phyloP scores from a whole-genome alignment of 92 coral and sea anemone species.

The Phenganax stokvisi region DNA sequence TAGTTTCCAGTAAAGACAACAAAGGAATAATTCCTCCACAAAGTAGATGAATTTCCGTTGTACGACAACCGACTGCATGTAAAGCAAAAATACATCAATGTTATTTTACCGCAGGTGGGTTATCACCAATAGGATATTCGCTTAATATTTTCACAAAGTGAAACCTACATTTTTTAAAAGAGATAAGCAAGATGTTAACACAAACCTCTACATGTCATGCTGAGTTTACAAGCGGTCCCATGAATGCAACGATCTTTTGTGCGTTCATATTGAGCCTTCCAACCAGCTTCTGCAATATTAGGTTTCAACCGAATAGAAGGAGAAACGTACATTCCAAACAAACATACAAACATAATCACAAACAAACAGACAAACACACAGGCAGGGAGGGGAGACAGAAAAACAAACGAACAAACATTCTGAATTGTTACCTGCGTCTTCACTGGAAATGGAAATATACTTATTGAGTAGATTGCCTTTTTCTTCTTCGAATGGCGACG shows the following conservation, averaged over 20 bases:
- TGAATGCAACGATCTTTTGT: slow-evolving; percentile 85
- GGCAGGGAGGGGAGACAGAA: too few relatives aligned
- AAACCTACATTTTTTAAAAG: neutral
- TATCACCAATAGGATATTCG: too few relatives aligned
- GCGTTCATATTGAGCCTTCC: slow-evolving; percentile 80
- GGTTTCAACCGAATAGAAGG: neutral
- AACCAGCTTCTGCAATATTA: slow-evolving; percentile 60
- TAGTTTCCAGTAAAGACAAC: slow-evolving; percentile 77
- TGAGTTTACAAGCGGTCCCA: slow-evolving; percentile 78
- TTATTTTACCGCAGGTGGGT: neutral
- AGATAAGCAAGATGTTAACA: neutral
- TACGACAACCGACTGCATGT: slow-evolving; percentile 78
- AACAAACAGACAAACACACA: too few relatives aligned
- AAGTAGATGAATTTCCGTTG: slow-evolving; percentile 74
- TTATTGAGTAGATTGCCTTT: slow-evolving; percentile 68
- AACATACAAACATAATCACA: neutral
- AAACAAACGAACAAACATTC: too few relatives aligned
- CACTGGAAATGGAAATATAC: slow-evolving; percentile 62
- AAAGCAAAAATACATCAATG: neutral
- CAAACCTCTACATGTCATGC: slow-evolving; percentile 70
- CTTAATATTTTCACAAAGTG: too few relatives aligned
- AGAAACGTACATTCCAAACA: neutral
- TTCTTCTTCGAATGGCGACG: slow-evolving; percentile 91
- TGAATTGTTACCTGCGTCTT: slow-evolving; percentile 68
- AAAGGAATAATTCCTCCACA: slow-evolving; percentile 96